Evolutionary conservation across 2,113 vertebrate species (phyloP), one percentile per base, ranked within the genome.

Genomic region (Odocoileus virginianus): DNA sequence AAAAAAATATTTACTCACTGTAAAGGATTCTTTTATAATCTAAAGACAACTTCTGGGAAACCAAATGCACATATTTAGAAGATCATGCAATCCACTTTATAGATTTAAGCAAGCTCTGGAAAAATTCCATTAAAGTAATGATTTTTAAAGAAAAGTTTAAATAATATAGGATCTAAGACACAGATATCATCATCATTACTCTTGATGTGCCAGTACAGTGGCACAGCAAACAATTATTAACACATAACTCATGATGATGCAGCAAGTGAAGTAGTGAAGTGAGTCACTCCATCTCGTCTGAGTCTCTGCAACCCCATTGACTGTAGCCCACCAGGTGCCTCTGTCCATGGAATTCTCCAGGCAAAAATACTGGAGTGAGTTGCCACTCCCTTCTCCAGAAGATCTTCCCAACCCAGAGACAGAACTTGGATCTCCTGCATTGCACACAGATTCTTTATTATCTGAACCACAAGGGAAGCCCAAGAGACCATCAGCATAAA

Each of bases 151-250:
- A 79, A 91, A 90, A 67, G 16, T 11, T 54, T 27, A 84, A 79
- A 54, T 57, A 91, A 57, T 10, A 50, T 3, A 95, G 67, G 96
- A 60, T 57, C 28, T 84, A 97, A 47, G 36, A 94, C 84, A 97
- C 52, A 60, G 92, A 90, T 36, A 64, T 64, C 82, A 83, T 81
- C 7, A 33, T 57, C 55, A 90, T 57, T 6, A 96, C 61, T 96
- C 88, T 95, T 67, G 33, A 55, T 40, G 40, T 40, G 40, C 40
- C 40, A 40, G 3, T 58, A 57, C 17, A 85, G 7, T 14, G 45
- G 54, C 40, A 30, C 91, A 93, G 74, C 13, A 95, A 97, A 98
- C 90, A 93, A 67, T 23, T 95, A 71, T 78, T 96, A 92, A 97
- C 79, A 82, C 8, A 1, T 36, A 88, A 36, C 36, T 96, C 58